Percentiles rank a stretch among this genome's conserved stretches.
Evolutionary conservation across 2,888 invertebrate species (phyloP).

Genomic region (Masnerella sp.): DNA sequence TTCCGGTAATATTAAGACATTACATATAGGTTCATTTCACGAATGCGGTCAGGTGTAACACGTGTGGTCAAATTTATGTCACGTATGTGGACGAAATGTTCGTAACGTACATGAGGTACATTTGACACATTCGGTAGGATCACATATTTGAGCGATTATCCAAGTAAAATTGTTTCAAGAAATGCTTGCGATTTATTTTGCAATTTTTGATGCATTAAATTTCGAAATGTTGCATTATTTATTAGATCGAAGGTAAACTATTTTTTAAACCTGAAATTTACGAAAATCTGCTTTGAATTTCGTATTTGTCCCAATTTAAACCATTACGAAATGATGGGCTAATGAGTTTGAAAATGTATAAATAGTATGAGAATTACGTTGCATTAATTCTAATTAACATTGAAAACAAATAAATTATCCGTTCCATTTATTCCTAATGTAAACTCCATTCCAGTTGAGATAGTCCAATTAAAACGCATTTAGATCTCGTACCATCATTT

Average conservation of each 20-base stretch:
- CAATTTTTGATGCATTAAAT: too few relatives aligned
- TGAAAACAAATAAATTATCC: not conserved
- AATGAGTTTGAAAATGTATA: too few relatives aligned
- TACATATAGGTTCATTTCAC: not conserved
- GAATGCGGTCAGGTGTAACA: constrained; percentile 7
- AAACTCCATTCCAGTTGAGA: not conserved
- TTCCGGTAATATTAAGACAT: not conserved
- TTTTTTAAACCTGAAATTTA: too few relatives aligned
- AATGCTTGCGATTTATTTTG: not conserved
- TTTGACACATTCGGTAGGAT: not conserved
- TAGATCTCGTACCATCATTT: not conserved
- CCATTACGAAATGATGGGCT: too few relatives aligned
- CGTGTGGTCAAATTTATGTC: constrained; percentile 13
- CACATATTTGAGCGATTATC: not conserved
- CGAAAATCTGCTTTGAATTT: too few relatives aligned
- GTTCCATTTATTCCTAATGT: not conserved
- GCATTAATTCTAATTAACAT: not conserved
- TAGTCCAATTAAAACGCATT: not conserved
- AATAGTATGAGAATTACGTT: not conserved
- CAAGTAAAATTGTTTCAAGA: not conserved
- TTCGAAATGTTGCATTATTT: too few relatives aligned
- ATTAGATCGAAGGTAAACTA: too few relatives aligned
- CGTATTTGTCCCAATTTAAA: too few relatives aligned
- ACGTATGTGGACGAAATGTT: not conserved
- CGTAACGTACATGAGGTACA: constrained; percentile 1